phyloP scores from a whole-genome alignment of 2,797 vertebrate genomes.

The Otolemur crassicaudatus region DNA sequence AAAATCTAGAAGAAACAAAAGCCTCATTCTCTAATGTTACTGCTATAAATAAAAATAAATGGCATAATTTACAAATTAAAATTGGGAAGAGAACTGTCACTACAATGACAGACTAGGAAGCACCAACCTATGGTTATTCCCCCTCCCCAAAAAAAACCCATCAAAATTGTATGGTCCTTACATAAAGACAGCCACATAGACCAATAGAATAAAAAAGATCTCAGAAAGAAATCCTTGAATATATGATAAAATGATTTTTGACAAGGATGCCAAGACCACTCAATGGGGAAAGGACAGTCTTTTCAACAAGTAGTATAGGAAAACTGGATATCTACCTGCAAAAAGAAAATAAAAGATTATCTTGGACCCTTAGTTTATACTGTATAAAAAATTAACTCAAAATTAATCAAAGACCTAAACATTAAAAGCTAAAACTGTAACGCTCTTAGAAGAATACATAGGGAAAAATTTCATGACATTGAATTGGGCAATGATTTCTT shows the following conservation, averaged over 20 bases:
- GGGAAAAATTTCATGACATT: neutral
- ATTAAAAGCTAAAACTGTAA: neutral
- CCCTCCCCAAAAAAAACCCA: neutral
- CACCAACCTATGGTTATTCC: neutral
- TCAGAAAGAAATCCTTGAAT: neutral
- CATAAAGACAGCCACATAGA: neutral
- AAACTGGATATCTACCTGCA: neutral
- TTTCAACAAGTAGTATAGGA: neutral
- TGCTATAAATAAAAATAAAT: neutral
- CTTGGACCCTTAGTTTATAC: neutral
- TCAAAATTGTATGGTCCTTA: neutral
- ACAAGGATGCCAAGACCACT: neutral
- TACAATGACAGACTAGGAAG: neutral
- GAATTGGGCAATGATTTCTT: neutral
- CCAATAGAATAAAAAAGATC: neutral
- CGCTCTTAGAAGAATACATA: neutral
- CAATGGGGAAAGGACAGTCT: neutral
- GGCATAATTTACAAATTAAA: neutral
- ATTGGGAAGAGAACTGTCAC: neutral
- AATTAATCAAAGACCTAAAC: neutral
- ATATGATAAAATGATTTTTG: neutral
- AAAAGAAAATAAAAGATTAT: neutral
- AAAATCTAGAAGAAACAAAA: neutral
- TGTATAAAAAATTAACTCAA: neutral
- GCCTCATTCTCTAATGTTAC: neutral